Evolutionary conservation across 2,797 vertebrate genomes (phyloP), one percentile per base, ranked within the genome.

Genomic region (Hippocampus kuda): DNA sequence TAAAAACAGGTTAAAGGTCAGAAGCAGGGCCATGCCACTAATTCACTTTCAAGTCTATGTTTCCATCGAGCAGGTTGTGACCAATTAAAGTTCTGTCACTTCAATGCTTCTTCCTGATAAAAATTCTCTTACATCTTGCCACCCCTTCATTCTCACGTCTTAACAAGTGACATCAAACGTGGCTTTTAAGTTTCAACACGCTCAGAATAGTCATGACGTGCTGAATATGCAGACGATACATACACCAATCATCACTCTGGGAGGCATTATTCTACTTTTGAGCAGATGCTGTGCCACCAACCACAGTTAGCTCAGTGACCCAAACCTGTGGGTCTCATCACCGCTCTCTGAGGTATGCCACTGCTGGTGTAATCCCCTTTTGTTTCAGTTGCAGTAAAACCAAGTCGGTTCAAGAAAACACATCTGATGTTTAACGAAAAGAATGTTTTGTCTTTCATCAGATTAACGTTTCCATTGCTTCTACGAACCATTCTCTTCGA

Each of bases 251-350:
- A 77, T 72, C 54, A 12, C 24, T 26, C 73, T 46, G 42, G 70
- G 72, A 82, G 74, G 69, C 22, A 69, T 73, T 75, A 72, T 75
- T 80, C 67, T 79, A 81, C 80, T 80, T 76, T 77, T 76, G 82
- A 79, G 71, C 75, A 68, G 77, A 77, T 41, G 61, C 61, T n/a
- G 62, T 68, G 72, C 56, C 65, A 73, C 76, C 10, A 15, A 79
- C 70, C 51, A 75, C 74, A 60, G 71, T 26, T 42, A 10, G 64
- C 67, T 77, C 67, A 73, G 57, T 67, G 77, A 82, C 75, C 83
- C 82, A 82, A 80, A 83, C 72, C 79, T 75, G 34, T 26, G 71
- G 68, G 76, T 78, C 75, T 79, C 71, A 78, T 70, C 70, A 53
- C 46, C 15, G 30, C 77, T 78, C 83, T 18, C 48, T 20, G 48